phyloP scores from a whole-genome alignment of 2,888 invertebrate genomes.

The Tethea ocularis region DNA sequence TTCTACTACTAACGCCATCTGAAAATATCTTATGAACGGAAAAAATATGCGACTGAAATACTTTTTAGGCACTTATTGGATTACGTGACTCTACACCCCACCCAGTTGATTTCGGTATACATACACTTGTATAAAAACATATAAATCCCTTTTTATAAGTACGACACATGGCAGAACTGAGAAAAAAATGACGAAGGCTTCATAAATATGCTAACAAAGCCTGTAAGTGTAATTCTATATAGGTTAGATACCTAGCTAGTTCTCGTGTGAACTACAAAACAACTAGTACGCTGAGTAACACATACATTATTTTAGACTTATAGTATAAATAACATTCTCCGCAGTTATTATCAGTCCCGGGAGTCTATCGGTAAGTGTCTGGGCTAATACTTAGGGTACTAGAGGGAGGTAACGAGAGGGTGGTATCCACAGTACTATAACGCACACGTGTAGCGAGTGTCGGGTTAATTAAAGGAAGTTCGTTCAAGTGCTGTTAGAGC shows the following conservation, averaged over 20 bases:
- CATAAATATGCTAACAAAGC: background rate
- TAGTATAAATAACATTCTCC: slow-evolving; percentile 14
- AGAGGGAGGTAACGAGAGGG: slow-evolving; percentile 23
- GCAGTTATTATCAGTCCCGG: slow-evolving; percentile 17
- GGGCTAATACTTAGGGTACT: slow-evolving; percentile 10
- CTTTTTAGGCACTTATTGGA: background rate
- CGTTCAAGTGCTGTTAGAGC: slow-evolving; percentile 29
- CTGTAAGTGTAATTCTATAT: no score
- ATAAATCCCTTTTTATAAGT: no score
- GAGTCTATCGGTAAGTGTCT: slow-evolving; percentile 18
- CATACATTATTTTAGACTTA: slow-evolving; percentile 20
- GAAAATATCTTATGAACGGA: no score
- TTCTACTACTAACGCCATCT: no score
- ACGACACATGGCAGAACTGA: no score
- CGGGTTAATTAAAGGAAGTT: slow-evolving; percentile 46
- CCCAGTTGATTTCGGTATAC: no score
- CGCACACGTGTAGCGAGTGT: slow-evolving; percentile 28
- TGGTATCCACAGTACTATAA: slow-evolving; percentile 22
- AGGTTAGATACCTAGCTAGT: no score
- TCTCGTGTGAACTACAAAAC: background rate
- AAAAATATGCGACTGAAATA: no score
- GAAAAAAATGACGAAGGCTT: no score
- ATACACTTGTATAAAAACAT: no score
- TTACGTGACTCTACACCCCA: no score
- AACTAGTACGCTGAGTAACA: slow-evolving; percentile 11